A percentile compares a stretch with the other conserved stretches of the same genome.
These are phyloP conservation scores for Candidula unifasciata DNA, from an alignment of 2,888 invertebrate genomes.

Conservation along the genomic window DNA sequence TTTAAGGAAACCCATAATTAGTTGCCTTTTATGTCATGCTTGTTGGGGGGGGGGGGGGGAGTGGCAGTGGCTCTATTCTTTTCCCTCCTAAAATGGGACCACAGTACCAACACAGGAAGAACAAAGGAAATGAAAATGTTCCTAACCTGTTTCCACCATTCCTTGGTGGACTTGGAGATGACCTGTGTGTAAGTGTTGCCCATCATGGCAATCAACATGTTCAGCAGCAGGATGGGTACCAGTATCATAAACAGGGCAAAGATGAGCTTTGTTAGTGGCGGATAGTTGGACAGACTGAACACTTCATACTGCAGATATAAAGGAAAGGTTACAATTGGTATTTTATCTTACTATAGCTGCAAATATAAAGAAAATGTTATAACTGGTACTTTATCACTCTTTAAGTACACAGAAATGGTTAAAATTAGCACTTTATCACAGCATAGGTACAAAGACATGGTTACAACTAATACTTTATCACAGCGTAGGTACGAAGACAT, in stretches of 20 bases:
- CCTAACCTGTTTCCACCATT: conserved; percentile 86
- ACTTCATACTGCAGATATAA: conserved; percentile 89
- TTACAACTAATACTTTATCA: no score
- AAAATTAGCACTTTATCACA: no score
- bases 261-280: conserved; percentile 94
- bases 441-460: no score
- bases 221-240: conserved; percentile 95
- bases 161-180: conserved; percentile 98
- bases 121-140: background rate
- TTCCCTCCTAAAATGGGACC: no score
- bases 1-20: no score
- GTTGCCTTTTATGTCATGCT: no score
- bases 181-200: conserved; percentile 99
- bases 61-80: no score
- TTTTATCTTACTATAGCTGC: background rate
- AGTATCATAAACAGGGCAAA: conserved; percentile 98
- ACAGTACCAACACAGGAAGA: no score
- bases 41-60: no score
- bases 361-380: background rate
- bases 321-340: background rate
- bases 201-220: conserved; percentile 99
- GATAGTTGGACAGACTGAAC: conserved; percentile 91
- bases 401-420: no score
- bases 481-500: no score
- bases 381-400: background rate